A percentile compares a stretch with the other conserved stretches of the same genome.
These are phyloP conservation scores for Phengaris alcon DNA, from an alignment of 2,888 invertebrate genomes.

Conservation along the genomic window DNA sequence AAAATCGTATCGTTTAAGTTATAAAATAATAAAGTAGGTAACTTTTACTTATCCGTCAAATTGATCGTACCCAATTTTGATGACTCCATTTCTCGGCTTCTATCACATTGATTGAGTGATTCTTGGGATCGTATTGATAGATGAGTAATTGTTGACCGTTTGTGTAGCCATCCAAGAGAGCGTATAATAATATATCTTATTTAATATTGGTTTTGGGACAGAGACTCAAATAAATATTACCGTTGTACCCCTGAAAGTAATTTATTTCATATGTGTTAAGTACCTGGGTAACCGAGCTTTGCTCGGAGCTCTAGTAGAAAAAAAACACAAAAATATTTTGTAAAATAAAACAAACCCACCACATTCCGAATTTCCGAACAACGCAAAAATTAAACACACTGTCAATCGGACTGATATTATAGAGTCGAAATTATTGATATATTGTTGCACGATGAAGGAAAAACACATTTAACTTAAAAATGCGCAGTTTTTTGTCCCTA, in stretches of 20 bases:
- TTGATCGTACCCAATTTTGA: slow-evolving; percentile 1
- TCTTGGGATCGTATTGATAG: slow-evolving; percentile 9
- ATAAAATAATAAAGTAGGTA: not conserved
- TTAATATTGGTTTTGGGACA: not conserved
- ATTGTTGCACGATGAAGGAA: too few species aligned
- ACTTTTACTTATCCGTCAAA: not conserved
- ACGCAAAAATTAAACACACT: too few species aligned
- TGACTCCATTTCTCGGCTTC: slow-evolving; percentile 7
- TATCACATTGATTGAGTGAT: slow-evolving; percentile 9
- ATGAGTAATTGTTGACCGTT: slow-evolving; percentile 21
- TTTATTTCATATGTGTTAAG: not conserved
- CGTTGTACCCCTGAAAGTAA: not conserved
- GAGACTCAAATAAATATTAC: not conserved
- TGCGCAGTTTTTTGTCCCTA: too few species aligned
- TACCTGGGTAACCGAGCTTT: too few species aligned
- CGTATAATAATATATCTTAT: slow-evolving; percentile 9
- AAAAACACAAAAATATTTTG: too few species aligned
- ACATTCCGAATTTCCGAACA: too few species aligned
- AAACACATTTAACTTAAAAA: too few species aligned
- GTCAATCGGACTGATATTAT: too few species aligned
- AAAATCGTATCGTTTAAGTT: too few species aligned
- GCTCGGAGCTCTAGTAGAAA: too few species aligned
- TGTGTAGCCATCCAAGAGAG: not conserved
- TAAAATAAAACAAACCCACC: too few species aligned
- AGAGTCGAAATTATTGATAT: too few species aligned